These are phyloP conservation scores for Drosophila yakuba DNA, from an alignment of 1,140 invertebrate species.

Conservation along the genomic window DNA sequence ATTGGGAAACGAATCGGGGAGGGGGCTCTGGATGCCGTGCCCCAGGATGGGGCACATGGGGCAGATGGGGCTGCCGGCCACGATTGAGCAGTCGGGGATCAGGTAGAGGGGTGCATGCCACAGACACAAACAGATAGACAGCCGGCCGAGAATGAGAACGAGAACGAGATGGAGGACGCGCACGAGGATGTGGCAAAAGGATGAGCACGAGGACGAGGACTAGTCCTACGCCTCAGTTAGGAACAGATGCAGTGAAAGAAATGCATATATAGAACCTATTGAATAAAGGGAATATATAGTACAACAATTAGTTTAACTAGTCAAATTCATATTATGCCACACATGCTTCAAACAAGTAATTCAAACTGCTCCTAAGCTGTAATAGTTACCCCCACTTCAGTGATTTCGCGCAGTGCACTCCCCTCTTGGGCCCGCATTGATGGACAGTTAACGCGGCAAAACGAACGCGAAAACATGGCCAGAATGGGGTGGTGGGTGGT, in stretches of 20 bases:
- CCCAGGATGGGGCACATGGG: conserved; percentile 7
- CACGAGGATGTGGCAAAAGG: neutral
- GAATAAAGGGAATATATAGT: too few relatives aligned
- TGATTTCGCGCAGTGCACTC: conserved; percentile 17
- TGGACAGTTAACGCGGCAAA: conserved; percentile 83
- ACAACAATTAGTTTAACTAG: too few relatives aligned
- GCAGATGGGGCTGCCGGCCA: neutral
- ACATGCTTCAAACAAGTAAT: too few relatives aligned
- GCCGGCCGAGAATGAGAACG: conserved; percentile 32
- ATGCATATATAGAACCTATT: neutral
- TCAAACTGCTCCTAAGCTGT: too few relatives aligned
- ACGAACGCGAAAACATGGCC: conserved; percentile 74
- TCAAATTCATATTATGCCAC: too few relatives aligned
- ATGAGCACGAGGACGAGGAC: conserved; percentile 10
- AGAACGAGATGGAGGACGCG: conserved; percentile 27
- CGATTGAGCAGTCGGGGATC: conserved; percentile 38
- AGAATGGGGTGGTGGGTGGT: conserved; percentile 16
- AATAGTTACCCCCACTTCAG: neutral
- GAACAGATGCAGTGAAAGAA: conserved; percentile 18
- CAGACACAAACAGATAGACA: conserved; percentile 72
- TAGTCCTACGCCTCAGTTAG: conserved; percentile 39
- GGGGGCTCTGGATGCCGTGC: neutral
- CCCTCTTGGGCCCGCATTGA: conserved; percentile 69
- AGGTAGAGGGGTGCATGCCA: conserved; percentile 67
- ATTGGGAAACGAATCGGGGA: conserved; percentile 48